Percentiles rank a stretch among this genome's conserved stretches.
Evolutionary conservation across 1,140 invertebrate species (phyloP).

Genomic region (Drosophila baimaii): DNA sequence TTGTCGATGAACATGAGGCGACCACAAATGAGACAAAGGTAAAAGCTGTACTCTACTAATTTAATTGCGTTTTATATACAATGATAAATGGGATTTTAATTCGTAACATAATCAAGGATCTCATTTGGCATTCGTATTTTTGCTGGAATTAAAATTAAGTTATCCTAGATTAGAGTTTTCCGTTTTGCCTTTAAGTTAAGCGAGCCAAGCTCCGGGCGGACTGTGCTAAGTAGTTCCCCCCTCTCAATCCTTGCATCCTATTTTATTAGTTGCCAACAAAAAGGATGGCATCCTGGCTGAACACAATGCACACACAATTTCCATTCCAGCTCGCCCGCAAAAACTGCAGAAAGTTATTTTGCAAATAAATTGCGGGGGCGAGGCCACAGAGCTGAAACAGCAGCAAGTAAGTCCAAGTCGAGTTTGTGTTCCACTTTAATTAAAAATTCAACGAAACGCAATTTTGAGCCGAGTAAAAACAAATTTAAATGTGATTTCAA

Average conservation of each 20-base stretch:
- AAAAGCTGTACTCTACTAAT: constrained; percentile 24
- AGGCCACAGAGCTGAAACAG: constrained; percentile 38
- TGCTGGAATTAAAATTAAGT: not conserved
- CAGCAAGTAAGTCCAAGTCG: constrained; percentile 16
- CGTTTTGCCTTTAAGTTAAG: not conserved
- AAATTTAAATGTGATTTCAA: not conserved
- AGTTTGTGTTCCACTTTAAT: constrained; percentile 47
- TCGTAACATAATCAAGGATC: not conserved
- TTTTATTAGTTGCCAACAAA: constrained; percentile 3
- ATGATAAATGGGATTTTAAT: constrained; percentile 21
- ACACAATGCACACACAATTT: constrained; percentile 42
- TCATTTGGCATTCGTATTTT: not conserved
- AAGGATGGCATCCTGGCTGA: not conserved
- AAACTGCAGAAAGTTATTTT: constrained; percentile 17
- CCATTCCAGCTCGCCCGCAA: constrained; percentile 17
- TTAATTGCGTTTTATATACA: constrained; percentile 8
- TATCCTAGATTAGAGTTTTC: not conserved
- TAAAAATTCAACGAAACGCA: constrained; percentile 14
- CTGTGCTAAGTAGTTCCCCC: constrained; percentile 17
- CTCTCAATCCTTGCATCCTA: not conserved
- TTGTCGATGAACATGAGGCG: constrained; percentile 46
- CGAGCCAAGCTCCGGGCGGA: constrained; percentile 1
- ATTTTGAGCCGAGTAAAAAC: constrained; percentile 1
- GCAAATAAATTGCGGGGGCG: constrained; percentile 35
- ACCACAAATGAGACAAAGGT: constrained; percentile 46